phyloP scores from a whole-genome alignment of 1,140 invertebrate genomes.

The Leptopilina clavipes region DNA sequence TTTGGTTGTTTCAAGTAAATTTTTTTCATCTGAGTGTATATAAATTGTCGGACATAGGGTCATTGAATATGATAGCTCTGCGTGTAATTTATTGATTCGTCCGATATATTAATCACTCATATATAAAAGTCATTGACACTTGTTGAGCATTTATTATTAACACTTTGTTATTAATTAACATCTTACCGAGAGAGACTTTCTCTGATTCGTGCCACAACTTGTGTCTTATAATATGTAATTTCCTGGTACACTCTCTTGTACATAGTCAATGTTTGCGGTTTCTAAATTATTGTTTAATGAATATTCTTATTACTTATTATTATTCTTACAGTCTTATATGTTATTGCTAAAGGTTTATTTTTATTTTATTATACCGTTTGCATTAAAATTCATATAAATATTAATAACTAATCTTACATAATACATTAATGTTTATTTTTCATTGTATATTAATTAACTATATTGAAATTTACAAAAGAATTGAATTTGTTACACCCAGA shows the following conservation, averaged over 20 bases:
- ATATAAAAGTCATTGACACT: constrained; percentile 6
- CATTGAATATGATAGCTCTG: background rate
- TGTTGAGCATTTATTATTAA: background rate
- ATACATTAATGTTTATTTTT: no score
- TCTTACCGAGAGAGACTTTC: constrained; percentile 16
- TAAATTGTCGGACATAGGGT: no score
- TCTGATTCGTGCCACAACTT: background rate
- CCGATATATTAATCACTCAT: background rate
- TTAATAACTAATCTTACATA: no score
- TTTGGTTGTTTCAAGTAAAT: no score
- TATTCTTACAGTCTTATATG: no score
- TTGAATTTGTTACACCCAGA: no score
- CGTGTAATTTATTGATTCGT: background rate
- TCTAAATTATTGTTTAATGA: background rate
- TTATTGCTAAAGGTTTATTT: no score
- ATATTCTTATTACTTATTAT: background rate
- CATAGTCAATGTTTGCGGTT: background rate
- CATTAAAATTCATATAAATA: no score
- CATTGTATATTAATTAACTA: no score
- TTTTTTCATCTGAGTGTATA: no score
- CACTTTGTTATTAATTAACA: constrained; percentile 5
- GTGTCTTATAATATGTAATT: background rate
- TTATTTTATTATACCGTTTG: no score
- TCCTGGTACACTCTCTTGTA: constrained; percentile 10
- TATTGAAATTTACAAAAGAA: no score